Conservation (phyloP, 2,113 vertebrate genomes). For the Uria aalge region DNA sequence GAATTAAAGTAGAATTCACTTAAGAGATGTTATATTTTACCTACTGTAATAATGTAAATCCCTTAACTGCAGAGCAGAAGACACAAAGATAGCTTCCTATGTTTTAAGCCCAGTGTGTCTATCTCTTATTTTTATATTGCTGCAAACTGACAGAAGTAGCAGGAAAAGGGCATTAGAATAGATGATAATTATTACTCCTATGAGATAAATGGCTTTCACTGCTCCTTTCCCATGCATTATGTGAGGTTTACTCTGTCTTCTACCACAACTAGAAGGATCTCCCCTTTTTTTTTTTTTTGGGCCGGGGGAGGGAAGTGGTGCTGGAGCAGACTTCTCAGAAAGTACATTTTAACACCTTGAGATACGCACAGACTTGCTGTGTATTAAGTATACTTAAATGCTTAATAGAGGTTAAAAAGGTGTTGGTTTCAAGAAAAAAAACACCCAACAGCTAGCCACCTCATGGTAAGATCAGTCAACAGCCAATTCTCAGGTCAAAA, state of each 20-base stretch:
- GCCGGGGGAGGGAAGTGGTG: not conserved
- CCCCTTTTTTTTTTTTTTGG: not conserved
- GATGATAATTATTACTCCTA: not conserved
- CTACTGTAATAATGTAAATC: accelerated
- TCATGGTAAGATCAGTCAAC: not conserved
- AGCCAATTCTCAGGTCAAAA: not conserved
- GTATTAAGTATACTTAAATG: not conserved
- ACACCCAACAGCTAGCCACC: not conserved
- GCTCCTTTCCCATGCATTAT: not conserved
- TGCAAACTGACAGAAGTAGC: not conserved
- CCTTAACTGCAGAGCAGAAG: not conserved
- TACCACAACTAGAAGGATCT: not conserved
- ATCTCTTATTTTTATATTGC: not conserved
- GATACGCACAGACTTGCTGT: not conserved
- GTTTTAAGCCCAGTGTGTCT: not conserved
- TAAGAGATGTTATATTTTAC: not conserved
- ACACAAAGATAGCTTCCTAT: not conserved
- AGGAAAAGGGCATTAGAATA: not conserved
- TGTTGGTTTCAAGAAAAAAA: not conserved
- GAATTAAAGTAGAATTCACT: not conserved
- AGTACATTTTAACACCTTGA: not conserved
- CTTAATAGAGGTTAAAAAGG: not conserved
- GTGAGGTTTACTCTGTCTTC: not conserved
- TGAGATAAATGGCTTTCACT: not conserved
- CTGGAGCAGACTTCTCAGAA: not conserved